Percentiles rank a stretch among this genome's conserved stretches.
Conservation (phyloP, 2,113 vertebrate species). For the Chionis minor region DNA sequence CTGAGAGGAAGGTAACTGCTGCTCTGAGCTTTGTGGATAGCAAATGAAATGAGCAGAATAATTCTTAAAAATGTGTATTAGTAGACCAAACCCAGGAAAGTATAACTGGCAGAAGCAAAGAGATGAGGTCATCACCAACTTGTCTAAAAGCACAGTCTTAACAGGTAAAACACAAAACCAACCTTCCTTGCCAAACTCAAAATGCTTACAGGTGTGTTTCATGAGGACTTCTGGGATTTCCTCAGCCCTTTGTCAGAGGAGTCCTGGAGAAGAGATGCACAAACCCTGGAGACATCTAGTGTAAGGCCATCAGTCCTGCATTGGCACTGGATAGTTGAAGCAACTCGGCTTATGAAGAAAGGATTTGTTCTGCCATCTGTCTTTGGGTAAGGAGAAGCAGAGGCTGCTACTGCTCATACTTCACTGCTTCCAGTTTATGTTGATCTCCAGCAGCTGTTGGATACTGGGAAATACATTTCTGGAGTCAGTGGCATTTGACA, state of each 20-base stretch:
- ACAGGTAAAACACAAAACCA: neutral
- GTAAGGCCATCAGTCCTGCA: slow-evolving; percentile 29
- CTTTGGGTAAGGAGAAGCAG: slow-evolving; percentile 46
- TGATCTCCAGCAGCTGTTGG: neutral
- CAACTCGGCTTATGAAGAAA: slow-evolving; percentile 13
- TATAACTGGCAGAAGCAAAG: neutral
- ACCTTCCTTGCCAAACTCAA: slow-evolving; percentile 39
- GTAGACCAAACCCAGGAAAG: neutral
- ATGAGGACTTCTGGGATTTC: slow-evolving; percentile 49
- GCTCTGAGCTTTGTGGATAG: neutral
- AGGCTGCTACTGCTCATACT: slow-evolving; percentile 8
- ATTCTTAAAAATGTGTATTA: neutral
- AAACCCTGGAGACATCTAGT: slow-evolving; percentile 44
- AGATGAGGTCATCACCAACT: neutral
- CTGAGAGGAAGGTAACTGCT: neutral
- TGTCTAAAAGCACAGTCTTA: neutral
- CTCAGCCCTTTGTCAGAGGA: slow-evolving; percentile 42
- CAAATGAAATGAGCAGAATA: neutral
- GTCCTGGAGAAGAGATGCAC: slow-evolving; percentile 35
- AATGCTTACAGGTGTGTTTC: slow-evolving; percentile 54
- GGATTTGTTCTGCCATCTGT: slow-evolving; percentile 37
- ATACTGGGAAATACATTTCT: neutral
- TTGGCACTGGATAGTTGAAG: slow-evolving; percentile 32
- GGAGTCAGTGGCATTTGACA: slow-evolving; percentile 8
- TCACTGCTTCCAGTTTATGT: neutral